Percentiles rank a stretch among this genome's conserved stretches.
Evolutionary conservation across 2,113 vertebrate species (phyloP).

Genomic region (Xiphophorus maculatus): DNA sequence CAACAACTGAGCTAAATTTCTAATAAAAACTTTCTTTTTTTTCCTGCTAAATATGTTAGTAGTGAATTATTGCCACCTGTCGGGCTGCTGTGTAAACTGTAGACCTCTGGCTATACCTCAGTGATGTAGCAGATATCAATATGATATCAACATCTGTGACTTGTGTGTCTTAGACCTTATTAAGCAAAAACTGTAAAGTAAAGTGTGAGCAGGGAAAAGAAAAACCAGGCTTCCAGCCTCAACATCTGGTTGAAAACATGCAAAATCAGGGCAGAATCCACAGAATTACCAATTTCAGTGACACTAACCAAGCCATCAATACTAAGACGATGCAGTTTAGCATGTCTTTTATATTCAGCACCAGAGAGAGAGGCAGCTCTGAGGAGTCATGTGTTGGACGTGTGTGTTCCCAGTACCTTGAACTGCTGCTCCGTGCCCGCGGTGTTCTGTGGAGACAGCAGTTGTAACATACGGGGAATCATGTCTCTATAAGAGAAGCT

Average conservation of each 20-base stretch:
- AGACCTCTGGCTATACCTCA: neutral
- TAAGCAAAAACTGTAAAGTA: neutral
- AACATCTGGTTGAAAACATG: neutral
- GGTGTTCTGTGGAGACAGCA: constrained; percentile 84
- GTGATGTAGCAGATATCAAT: neutral
- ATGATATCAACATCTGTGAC: neutral
- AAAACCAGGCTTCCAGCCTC: neutral
- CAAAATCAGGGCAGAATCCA: neutral
- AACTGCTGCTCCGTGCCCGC: constrained; percentile 90
- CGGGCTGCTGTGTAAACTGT: neutral
- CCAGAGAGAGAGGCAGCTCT: constrained; percentile 41
- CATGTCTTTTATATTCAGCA: constrained; percentile 32
- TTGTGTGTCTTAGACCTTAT: neutral
- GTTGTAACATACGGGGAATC: constrained; percentile 89
- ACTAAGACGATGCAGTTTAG: neutral
- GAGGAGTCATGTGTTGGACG: neutral
- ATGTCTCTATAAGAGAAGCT: constrained; percentile 96
- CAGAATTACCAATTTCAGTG: neutral
- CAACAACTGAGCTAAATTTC: neutral
- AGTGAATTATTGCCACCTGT: neutral
- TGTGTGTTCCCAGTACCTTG: constrained; percentile 81
- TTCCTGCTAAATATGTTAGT: neutral
- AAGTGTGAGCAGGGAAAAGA: neutral
- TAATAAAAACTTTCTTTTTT: neutral
- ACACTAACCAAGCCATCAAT: neutral